Evolutionary conservation across 35 echinoderm and acorn worm genomes (phyloP).

Genomic region (Heliocidaris tuberculata): DNA sequence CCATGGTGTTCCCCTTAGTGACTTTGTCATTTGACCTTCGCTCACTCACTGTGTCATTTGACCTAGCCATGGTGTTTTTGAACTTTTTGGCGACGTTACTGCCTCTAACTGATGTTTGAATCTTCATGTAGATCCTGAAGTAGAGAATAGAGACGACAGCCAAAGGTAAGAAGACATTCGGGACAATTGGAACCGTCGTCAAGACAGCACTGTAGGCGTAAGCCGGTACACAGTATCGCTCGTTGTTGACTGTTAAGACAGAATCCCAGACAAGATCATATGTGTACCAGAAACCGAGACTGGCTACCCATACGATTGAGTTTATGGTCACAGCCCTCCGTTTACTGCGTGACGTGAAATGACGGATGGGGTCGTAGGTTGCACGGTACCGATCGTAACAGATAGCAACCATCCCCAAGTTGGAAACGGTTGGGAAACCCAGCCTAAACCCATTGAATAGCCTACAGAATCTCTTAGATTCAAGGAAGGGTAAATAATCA

Average conservation of each 20-base stretch:
- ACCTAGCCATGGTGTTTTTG: too few species aligned
- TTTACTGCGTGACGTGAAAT: conserved; percentile 16
- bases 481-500: too few species aligned
- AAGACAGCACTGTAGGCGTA: not conserved
- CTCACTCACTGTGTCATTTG: too few species aligned
- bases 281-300: not conserved
- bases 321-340: not conserved
- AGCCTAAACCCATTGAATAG: too few species aligned
- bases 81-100: too few species aligned
- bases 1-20: too few species aligned
- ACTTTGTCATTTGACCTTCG: too few species aligned
- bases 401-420: not conserved
- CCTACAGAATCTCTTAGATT: too few species aligned
- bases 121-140: not conserved
- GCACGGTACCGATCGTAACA: conserved; percentile 52
- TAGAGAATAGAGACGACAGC: not conserved
- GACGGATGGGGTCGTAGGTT: conserved; percentile 10
- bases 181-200: not conserved
- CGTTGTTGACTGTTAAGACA: not conserved
- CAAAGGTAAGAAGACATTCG: not conserved
- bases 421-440: too few species aligned
- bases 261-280: not conserved
- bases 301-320: not conserved
- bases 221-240: not conserved
- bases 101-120: not conserved